Percentiles rank a stretch among this genome's conserved stretches.
phyloP scores from a whole-genome alignment of 2,888 invertebrate species.

The Dorcus parallelipipedus region DNA sequence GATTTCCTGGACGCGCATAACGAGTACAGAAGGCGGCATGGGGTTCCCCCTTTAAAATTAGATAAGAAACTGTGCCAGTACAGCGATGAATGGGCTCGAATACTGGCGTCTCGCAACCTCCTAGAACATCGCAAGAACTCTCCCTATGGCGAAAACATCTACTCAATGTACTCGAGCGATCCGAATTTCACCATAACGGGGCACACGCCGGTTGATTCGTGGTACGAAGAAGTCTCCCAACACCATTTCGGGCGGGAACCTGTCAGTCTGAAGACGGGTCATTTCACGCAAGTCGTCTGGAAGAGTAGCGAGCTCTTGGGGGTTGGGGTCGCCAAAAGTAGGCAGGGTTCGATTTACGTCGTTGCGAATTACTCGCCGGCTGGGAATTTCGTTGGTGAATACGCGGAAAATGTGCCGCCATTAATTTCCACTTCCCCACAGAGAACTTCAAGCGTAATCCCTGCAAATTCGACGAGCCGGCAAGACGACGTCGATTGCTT shows the following conservation, averaged over 20 bases:
- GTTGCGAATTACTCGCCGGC: slow-evolving; percentile 90
- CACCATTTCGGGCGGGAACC: slow-evolving; percentile 64
- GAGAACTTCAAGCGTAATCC: slow-evolving; percentile 18
- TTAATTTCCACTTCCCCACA: slow-evolving; percentile 41
- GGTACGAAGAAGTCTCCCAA: slow-evolving; percentile 68
- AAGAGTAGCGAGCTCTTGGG: slow-evolving; percentile 63
- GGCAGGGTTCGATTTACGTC: slow-evolving; percentile 75
- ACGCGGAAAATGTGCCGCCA: slow-evolving; percentile 69
- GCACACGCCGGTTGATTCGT: slow-evolving; percentile 70
- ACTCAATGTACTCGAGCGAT: slow-evolving; percentile 71
- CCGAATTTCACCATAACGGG: slow-evolving; percentile 65
- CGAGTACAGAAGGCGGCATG: slow-evolving; percentile 64
- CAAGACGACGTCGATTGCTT: slow-evolving; percentile 33
- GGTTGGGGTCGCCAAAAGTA: slow-evolving; percentile 64
- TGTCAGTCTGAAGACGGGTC: slow-evolving; percentile 59
- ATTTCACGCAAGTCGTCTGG: slow-evolving; percentile 73
- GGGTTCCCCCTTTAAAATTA: slow-evolving; percentile 64
- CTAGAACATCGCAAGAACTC: slow-evolving; percentile 73
- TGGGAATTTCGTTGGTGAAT: slow-evolving; percentile 80
- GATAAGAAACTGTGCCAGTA: slow-evolving; percentile 63
- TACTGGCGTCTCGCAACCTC: slow-evolving; percentile 61
- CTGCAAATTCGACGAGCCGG: neutral
- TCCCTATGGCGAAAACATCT: slow-evolving; percentile 82
- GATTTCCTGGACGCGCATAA: slow-evolving; percentile 76
- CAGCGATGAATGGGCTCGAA: slow-evolving; percentile 71